Evolutionary conservation across 2,888 invertebrate species (phyloP), one percentile per base, ranked within the genome.

Genomic region (Phania funesta): DNA sequence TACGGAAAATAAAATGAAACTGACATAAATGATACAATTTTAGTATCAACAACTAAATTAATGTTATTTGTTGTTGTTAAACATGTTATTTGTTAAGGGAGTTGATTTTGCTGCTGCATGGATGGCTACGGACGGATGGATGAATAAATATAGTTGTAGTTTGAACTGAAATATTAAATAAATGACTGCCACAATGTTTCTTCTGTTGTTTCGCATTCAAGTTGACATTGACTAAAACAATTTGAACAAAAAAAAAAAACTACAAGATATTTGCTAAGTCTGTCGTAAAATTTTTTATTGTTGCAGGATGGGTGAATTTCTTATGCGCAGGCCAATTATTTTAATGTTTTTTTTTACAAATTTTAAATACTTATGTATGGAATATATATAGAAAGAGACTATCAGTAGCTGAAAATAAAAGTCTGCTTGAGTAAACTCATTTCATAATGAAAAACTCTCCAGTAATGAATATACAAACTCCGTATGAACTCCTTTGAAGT

Each of bases 1-100:
- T 62, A 38, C 24, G 38, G 29, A 60, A 68, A 77, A 48, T 48
- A 62, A 71, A 76, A 68, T 60, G 76, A 71, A 78, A 78, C 58
- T 74, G 80, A 80, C 74, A 62, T 68, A 74, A 74, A 74, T 74
- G 80, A 67, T 74, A 64, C 67, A 68, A 74, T 74, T 74, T 74
- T 68, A 76, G 76, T 76, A 76, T 77, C 67, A 82, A 74, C 77
- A 82, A 78, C 82, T 82, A 82, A 82, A 77, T 82, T 70, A 82
- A 78, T 74, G 73, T 50, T 68, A 77, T 78, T 82, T 82, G 68
- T 74, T 77, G 68, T 68, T 74, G 62, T 80, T 82, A 70, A 82
- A 70, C 68, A 82, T 78, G 56, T 74, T 74, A 70, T 70, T 77
- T 78, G 74, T 74, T 78, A 74, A 68, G 81, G 81, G 77, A 81